Evolutionary conservation across 2,113 vertebrate species (phyloP), one percentile per base, ranked within the genome.

Genomic region (Elephas maximus): DNA sequence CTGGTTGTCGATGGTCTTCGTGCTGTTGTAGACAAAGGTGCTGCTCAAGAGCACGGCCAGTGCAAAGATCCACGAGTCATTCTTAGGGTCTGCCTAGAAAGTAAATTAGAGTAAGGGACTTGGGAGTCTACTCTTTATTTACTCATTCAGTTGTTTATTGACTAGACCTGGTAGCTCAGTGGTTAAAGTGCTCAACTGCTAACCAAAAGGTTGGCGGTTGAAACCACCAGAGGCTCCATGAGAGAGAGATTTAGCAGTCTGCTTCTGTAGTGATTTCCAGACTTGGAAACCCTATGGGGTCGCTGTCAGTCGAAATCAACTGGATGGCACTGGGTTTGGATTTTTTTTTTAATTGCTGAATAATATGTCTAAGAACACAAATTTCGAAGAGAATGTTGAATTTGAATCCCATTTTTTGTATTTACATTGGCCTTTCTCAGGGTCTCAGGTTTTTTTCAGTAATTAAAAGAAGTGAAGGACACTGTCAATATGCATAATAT

Each of bases 1-100:
- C 53, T 57, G 53, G 53, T 57, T 10, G 53, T 57, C 53, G 11
- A 57, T 8, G 53, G 15, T 57, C 53, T 57, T 57, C 53, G 15
- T 57, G 53, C 53, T 57, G 53, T 57, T 57, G 53, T 57, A 57
- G 53, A 57, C 15, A 15, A 57, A 57, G 53, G 53, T 57, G 53
- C 53, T 57, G 11, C 53, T 57, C 53, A 57, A 14, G 53, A 57
- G 53, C 53, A 57, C 53, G 15, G 53, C 53, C 53, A 57, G 53
- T 57, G 53, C 53, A 0, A 98, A 98, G 94, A 97, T 96, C 97
- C 97, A 97, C 0, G 33, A 91, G 79, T 97, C 97, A 78, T 96
- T 97, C 69, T 89, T 94, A 44, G 79, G 6, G 37, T 98, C 92
- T 4, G 41, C 79, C 95, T 98, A 37, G 69, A 80, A 90, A 60